Evolutionary conservation across 2,888 invertebrate genomes (phyloP), one percentile per base, ranked within the genome.

Genomic region (Asteroscopus sphinx): DNA sequence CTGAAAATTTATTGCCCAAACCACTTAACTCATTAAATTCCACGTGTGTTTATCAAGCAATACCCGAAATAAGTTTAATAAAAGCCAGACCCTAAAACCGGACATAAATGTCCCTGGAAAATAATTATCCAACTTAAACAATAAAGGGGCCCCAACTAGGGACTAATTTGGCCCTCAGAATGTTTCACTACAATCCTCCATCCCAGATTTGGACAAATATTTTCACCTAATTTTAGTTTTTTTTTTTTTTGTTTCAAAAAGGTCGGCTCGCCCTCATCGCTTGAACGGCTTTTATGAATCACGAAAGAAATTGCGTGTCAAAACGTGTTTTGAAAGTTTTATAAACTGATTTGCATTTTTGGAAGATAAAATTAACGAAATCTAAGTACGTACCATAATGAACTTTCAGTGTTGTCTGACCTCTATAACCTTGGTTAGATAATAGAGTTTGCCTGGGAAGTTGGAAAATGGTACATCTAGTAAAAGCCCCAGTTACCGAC

Each of bases 41-140:
- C 52, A 60, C 46, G 58, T 59, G 59, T 67, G 45, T 75, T 69
- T 70, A 68, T 73, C 59, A 60, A 68, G 56, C 53, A 62, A 67
- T 72, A 62, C 46, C 62, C 52, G 35, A 72, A 81, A 77, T 73
- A 76, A 77, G 74, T 79, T 67, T 52, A 45, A 77, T 69, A 69
- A 77, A 77, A 69, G 62, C 63, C 44, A 30, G 47, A 12, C 57
- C 51, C 51, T 68, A 68, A 69, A 68, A 67, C 66, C 71, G 62
- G 73, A 67, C 76, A 61, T 52, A 54, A 67, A 66, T 60, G 60
- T 72, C 68, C 65, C 68, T 42, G 58, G 68, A 68, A 69, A 80
- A 74, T 74, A 79, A 79, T 76, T 74, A 79, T 68, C 58, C 63
- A 79, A 80, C 64, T 79, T 74, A 71, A 72, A 80, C 80, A 79